phyloP scores from a whole-genome alignment of 2,888 invertebrate genomes.

The Dasypolia templi region DNA sequence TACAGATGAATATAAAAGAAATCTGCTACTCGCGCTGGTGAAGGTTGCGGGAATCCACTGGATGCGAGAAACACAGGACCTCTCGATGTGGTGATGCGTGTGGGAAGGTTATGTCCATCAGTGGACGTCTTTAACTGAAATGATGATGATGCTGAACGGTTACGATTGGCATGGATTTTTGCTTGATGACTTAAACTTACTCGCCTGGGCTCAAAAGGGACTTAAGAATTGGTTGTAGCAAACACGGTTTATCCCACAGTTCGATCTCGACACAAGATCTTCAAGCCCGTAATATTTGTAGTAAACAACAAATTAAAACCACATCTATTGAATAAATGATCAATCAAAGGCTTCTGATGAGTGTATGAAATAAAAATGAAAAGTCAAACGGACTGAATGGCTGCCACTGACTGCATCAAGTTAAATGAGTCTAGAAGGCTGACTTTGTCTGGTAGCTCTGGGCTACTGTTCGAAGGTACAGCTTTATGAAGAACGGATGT shows the following conservation, averaged over 20 bases:
- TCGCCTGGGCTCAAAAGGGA: background rate
- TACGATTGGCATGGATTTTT: background rate
- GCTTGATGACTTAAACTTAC: background rate
- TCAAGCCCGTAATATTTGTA: too few relatives aligned
- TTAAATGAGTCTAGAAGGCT: slow-evolving; percentile 79
- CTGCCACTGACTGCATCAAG: slow-evolving; percentile 69
- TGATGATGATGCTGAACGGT: background rate
- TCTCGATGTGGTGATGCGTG: background rate
- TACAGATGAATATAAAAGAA: too few relatives aligned
- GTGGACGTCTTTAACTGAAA: background rate
- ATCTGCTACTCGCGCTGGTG: too few relatives aligned
- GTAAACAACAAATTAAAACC: background rate
- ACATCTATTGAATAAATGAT: slow-evolving; percentile 61
- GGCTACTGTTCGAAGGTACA: slow-evolving; percentile 64
- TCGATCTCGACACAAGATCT: too few relatives aligned
- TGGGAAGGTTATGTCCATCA: background rate
- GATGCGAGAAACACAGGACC: too few relatives aligned
- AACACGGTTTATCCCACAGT: background rate
- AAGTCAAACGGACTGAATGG: slow-evolving; percentile 71
- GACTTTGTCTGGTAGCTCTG: slow-evolving; percentile 77
- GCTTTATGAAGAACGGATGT: slow-evolving; percentile 55
- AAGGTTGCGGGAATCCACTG: too few relatives aligned
- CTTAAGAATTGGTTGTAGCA: background rate
- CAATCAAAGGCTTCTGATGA: slow-evolving; percentile 64
- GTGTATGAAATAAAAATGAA: slow-evolving; percentile 65